Evolutionary conservation across 1,140 invertebrate genomes (phyloP), one percentile per base, ranked within the genome.

Genomic region (Drosophila willistoni): DNA sequence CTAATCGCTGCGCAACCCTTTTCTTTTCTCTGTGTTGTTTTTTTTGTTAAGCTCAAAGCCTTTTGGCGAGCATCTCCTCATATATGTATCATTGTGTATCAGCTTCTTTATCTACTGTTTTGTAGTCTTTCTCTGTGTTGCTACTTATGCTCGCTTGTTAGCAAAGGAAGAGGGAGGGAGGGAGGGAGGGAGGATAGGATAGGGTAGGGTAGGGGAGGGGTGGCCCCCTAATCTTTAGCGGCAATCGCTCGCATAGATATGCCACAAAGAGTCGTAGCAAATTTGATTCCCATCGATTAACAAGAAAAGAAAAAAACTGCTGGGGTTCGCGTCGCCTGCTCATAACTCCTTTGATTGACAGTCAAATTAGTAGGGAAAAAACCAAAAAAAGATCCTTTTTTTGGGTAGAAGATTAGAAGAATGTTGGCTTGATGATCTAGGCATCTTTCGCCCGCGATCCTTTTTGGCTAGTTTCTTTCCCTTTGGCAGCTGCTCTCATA

Each of bases 231-330:
- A 77, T 76, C 73, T 66, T 12, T 14, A 54, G 59, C 69, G 25
- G 7, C 44, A 51, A 51, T 51, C 44, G 17, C 17, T 51, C 44
- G 44, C 44, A 3, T 51, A 51, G 17, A 51, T 12, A 51, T 12
- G 6, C 14, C 42, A n/a, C 42, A 44, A 14, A 2, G 36, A 39
- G 36, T 47, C 44, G 44, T 12, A 17, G 67, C 73, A 77, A 78
- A 90, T 90, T 90, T 90, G 87, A 90, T 87, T 90, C 83, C 78
- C 87, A 90, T 90, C 87, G 87, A 90, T 90, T 81, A 87, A 81
- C 79, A 71, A 61, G 19, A 64, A 71, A 22, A 55, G 77, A 55
- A 36, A 81, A 42, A 44, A 64, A 62, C 44, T 64, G 68, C 44
- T 64, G 68, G 39, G 17, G n/a, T n/a, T 3, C 33, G 17, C 33